Evolutionary conservation across 2,113 vertebrate species (phyloP).

Genomic region (Clarias batrachus): DNA sequence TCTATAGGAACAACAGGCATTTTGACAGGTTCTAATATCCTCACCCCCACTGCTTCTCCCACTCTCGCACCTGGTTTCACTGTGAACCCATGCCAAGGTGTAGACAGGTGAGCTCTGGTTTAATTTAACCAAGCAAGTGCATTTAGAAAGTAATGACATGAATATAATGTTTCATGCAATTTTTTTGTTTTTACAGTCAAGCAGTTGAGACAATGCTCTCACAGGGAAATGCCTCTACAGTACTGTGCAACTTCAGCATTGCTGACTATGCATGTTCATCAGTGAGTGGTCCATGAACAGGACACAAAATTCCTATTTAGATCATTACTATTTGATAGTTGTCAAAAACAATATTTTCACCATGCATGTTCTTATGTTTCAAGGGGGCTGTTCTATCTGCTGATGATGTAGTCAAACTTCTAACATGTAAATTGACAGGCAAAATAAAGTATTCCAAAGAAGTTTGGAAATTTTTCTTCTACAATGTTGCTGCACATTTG

Average conservation of each 20-base stretch:
- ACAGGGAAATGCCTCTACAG: not conserved
- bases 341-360: not conserved
- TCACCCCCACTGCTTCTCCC: not conserved
- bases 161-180: not conserved
- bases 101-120: conserved; percentile 13
- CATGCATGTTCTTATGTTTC: not conserved
- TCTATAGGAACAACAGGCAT: too few species aligned
- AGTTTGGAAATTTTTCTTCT: conserved; percentile 60
- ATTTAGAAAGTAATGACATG: not conserved
- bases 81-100: conserved; percentile 8
- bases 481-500: conserved; percentile 47
- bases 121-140: not conserved
- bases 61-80: too few species aligned
- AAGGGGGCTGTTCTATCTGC: conserved; percentile 47
- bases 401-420: conserved; percentile 44
- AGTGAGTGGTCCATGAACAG: not conserved
- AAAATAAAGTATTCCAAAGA: conserved; percentile 22
- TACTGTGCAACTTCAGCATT: conserved; percentile 18
- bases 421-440: conserved; percentile 49
- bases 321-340: not conserved
- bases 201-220: not conserved
- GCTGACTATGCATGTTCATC: conserved; percentile 10
- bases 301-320: not conserved
- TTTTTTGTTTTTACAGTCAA: not conserved
- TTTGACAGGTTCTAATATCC: not conserved